A percentile compares a stretch with the other conserved stretches of the same genome.
phyloP scores from a whole-genome alignment of 2,113 vertebrate genomes.

The Engystomops pustulosus region DNA sequence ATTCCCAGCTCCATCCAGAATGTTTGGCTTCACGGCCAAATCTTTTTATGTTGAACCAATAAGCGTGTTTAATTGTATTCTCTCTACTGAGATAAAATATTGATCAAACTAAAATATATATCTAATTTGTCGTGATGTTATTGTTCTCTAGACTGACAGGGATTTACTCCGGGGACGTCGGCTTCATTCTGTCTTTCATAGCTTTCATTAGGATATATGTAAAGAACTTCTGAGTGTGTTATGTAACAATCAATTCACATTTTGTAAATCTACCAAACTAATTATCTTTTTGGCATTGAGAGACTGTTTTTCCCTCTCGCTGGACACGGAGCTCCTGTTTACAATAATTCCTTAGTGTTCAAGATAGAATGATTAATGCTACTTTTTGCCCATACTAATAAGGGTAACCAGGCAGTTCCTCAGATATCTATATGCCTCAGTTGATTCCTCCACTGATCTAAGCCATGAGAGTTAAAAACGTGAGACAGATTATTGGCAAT shows the following conservation, averaged over 20 bases:
- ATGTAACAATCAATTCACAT: slow-evolving; percentile 55
- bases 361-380: slow-evolving; percentile 41
- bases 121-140: slow-evolving; percentile 17
- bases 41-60: slow-evolving; percentile 25
- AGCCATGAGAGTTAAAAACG: neutral
- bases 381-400: slow-evolving; percentile 40
- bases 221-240: slow-evolving; percentile 49
- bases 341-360: slow-evolving; percentile 48
- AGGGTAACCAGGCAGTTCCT: slow-evolving; percentile 44
- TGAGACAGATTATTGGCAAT: neutral
- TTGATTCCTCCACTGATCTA: neutral
- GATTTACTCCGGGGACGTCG: slow-evolving; percentile 7
- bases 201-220: slow-evolving; percentile 48
- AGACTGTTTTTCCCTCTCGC: slow-evolving; percentile 24
- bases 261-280: slow-evolving; percentile 55
- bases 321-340: slow-evolving; percentile 49
- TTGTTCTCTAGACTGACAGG: slow-evolving; percentile 24
- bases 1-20: neutral
- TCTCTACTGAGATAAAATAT: slow-evolving; percentile 41
- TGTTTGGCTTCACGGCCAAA: slow-evolving; percentile 10
- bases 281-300: slow-evolving; percentile 54
- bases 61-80: slow-evolving; percentile 32
- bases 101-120: slow-evolving; percentile 42
- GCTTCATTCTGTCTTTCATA: slow-evolving; percentile 37
- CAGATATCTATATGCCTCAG: slow-evolving; percentile 34